phyloP scores from a whole-genome alignment of 1,140 invertebrate genomes.

The Drosophila burlai region DNA sequence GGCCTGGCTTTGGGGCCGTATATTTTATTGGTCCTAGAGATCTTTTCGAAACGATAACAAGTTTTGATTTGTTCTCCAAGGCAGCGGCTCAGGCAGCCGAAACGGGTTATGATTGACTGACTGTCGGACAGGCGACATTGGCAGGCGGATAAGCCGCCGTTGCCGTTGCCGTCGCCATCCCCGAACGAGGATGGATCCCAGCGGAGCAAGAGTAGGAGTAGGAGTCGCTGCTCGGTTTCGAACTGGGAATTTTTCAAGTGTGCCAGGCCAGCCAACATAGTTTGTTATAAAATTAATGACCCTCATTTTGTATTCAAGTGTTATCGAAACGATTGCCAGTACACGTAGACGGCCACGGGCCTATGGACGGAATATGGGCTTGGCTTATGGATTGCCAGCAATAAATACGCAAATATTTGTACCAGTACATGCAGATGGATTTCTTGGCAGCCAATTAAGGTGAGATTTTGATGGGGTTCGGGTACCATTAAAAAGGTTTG shows the following conservation, averaged over 20 bases:
- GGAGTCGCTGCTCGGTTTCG: conserved; percentile 3
- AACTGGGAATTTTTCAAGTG: conserved; percentile 49
- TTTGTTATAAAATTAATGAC: conserved; percentile 84
- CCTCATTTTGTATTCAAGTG: conserved; percentile 84
- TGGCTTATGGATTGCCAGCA: conserved; percentile 51
- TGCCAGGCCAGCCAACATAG: conserved; percentile 54
- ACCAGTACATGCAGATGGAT: conserved; percentile 31
- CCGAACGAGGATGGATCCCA: conserved; percentile 13
- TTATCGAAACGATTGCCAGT: conserved; percentile 81
- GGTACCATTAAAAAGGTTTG: conserved; percentile 49
- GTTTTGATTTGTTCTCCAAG: conserved; percentile 78
- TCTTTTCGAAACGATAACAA: conserved; percentile 77
- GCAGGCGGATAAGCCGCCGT: conserved; percentile 60
- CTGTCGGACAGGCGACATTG: conserved; percentile 68
- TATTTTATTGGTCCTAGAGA: conserved; percentile 79
- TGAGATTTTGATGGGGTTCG: conserved; percentile 38
- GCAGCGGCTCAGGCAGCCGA: conserved; percentile 49
- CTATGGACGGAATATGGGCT: conserved; percentile 67
- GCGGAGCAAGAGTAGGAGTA: conserved; percentile 13
- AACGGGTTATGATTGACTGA: conserved; percentile 83
- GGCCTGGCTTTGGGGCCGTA: conserved; percentile 33
- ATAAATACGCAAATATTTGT: conserved; percentile 66
- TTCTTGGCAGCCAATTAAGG: conserved; percentile 72
- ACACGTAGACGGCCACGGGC: conserved; percentile 65
- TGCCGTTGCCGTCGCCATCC: conserved; percentile 2